Conservation (phyloP, 1,140 invertebrate genomes). For the Cotesia vestalis region DNA sequence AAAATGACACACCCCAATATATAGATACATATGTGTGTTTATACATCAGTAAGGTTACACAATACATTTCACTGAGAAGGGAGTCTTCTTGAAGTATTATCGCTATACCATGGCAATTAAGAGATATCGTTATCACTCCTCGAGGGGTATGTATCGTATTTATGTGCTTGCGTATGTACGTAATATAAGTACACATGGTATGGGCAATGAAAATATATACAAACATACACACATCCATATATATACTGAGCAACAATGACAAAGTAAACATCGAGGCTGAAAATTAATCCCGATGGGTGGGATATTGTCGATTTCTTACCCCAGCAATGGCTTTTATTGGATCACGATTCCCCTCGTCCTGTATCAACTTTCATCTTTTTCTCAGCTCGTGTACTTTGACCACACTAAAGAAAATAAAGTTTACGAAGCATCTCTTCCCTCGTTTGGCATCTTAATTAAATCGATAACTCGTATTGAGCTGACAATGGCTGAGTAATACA, state of each 20-base stretch:
- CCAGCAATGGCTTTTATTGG: constrained; percentile 17
- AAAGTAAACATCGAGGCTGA: constrained; percentile 17
- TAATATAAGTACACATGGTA: too few species aligned
- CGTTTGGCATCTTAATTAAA: constrained; percentile 48
- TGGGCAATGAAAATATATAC: too few species aligned
- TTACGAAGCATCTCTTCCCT: not conserved
- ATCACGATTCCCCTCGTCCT: constrained; percentile 17
- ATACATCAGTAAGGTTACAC: constrained; percentile 3
- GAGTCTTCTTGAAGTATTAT: constrained; percentile 7
- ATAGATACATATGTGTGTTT: not conserved
- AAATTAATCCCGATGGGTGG: not conserved
- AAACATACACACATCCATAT: too few species aligned
- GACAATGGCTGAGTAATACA: constrained; percentile 25
- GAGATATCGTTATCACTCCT: constrained; percentile 28
- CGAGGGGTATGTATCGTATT: not conserved
- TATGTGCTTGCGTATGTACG: too few species aligned
- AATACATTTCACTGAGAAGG: not conserved
- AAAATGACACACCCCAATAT: not conserved
- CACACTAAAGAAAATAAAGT: not conserved
- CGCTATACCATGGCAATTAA: constrained; percentile 26
- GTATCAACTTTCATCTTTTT: constrained; percentile 13
- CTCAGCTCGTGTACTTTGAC: not conserved
- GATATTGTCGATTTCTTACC: constrained; percentile 12
- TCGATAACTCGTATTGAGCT: constrained; percentile 48
- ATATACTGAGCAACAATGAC: not conserved